These are phyloP conservation scores for Halictus quadricinctus DNA, from an alignment of 2,888 invertebrate species.

Conservation along the genomic window DNA sequence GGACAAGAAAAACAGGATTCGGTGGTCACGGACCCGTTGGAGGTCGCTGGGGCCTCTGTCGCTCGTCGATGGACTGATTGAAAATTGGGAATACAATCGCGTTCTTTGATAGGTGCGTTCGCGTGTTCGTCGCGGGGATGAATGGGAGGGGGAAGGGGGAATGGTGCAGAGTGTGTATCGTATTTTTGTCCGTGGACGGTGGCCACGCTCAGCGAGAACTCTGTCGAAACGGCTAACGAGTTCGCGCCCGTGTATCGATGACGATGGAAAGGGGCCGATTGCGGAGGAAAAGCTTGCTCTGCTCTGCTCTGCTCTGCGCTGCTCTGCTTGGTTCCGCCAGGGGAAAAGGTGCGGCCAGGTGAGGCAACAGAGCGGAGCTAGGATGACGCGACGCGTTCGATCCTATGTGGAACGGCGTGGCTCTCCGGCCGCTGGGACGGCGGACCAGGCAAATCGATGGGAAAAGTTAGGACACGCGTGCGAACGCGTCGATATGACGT, in stretches of 20 bases:
- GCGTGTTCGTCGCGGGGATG: constrained; percentile 12
- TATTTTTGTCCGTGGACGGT: constrained; percentile 27
- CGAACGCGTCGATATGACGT: constrained; percentile 77
- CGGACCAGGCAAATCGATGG: constrained; percentile 63
- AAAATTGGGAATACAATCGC: constrained; percentile 56
- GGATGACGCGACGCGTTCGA: constrained; percentile 13
- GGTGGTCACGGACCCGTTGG: background rate
- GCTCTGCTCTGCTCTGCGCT: background rate
- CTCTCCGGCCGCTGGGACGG: constrained; percentile 42
- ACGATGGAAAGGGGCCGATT: constrained; percentile 37
- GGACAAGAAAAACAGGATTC: background rate
- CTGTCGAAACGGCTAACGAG: constrained; percentile 69
- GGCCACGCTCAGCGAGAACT: constrained; percentile 24
- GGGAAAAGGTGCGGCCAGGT: background rate
- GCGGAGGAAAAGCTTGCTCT: background rate
- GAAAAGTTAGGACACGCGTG: constrained; percentile 77
- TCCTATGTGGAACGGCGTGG: constrained; percentile 36
- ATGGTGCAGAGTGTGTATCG: constrained; percentile 20
- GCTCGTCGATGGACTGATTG: constrained; percentile 28
- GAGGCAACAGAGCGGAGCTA: background rate
- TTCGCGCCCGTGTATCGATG: constrained; percentile 72
- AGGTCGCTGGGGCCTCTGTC: background rate
- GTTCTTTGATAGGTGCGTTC: constrained; percentile 43
- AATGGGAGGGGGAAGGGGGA: background rate
- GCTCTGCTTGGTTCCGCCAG: background rate